These are phyloP conservation scores for Rissa tridactyla DNA, from an alignment of 2,113 vertebrate species.

Conservation along the genomic window DNA sequence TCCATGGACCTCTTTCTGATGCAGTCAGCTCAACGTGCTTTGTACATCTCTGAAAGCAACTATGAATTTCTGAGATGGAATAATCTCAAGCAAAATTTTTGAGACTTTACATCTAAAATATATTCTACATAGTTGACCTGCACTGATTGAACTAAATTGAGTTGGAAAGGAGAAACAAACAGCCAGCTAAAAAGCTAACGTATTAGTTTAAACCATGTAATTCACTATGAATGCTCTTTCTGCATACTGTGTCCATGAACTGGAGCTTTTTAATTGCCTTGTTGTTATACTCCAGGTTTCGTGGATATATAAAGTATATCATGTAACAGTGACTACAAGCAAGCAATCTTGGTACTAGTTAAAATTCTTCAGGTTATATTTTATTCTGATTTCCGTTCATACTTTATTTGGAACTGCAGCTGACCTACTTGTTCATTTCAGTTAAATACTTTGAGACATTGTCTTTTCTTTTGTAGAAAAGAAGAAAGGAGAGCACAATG, in stretches of 20 bases:
- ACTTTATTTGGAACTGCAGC: slow-evolving; percentile 9
- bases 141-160: neutral
- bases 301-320: neutral
- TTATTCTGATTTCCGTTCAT: neutral
- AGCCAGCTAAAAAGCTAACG: neutral
- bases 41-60: neutral
- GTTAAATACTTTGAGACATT: slow-evolving; percentile 29
- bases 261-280: neutral
- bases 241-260: neutral
- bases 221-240: neutral
- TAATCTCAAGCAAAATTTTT: neutral
- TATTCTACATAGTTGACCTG: neutral
- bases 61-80: neutral
- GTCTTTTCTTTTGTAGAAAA: slow-evolving; percentile 79
- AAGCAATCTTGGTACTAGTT: neutral
- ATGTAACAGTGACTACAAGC: neutral
- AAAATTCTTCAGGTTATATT: neutral
- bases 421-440: slow-evolving; percentile 49
- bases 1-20: neutral
- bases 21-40: neutral
- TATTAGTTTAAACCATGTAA: neutral
- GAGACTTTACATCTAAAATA: neutral
- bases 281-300: neutral
- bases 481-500: slow-evolving; percentile 80
- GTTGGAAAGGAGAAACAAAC: neutral